Evolutionary conservation across 2,113 vertebrate genomes (phyloP).

Genomic region (Callocephalon fimbriatum): DNA sequence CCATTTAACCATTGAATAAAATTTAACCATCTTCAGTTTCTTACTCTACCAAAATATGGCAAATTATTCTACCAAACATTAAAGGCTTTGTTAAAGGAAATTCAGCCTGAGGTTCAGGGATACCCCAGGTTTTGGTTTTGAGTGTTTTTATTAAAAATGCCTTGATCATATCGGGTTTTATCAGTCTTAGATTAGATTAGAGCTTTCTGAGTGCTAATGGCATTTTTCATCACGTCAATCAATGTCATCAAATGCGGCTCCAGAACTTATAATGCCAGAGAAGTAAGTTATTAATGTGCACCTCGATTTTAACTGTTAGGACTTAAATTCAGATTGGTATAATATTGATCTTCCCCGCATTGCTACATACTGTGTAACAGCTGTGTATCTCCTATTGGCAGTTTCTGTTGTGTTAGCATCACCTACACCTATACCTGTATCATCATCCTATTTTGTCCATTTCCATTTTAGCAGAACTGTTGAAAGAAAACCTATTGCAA

Average conservation of each 20-base stretch:
- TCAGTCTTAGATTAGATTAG: neutral
- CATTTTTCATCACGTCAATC: neutral
- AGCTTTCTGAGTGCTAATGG: neutral
- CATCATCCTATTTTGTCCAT: neutral
- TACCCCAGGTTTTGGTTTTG: neutral
- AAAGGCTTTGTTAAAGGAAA: neutral
- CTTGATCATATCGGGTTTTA: neutral
- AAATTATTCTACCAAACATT: neutral
- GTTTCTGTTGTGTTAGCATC: neutral
- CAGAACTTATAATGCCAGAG: neutral
- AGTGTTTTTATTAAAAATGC: neutral
- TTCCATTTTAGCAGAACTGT: neutral
- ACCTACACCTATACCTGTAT: neutral
- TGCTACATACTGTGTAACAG: neutral
- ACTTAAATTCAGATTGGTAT: neutral
- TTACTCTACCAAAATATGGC: neutral
- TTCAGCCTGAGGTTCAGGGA: neutral
- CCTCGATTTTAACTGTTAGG: neutral
- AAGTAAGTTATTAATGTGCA: neutral
- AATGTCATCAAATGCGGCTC: neutral
- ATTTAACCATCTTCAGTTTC: neutral
- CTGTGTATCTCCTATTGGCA: neutral
- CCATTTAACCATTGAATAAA: neutral
- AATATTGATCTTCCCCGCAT: neutral
- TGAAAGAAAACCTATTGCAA: slow-evolving; percentile 6